phyloP scores from a whole-genome alignment of 1,140 invertebrate species.

The Chelonus insularis region DNA sequence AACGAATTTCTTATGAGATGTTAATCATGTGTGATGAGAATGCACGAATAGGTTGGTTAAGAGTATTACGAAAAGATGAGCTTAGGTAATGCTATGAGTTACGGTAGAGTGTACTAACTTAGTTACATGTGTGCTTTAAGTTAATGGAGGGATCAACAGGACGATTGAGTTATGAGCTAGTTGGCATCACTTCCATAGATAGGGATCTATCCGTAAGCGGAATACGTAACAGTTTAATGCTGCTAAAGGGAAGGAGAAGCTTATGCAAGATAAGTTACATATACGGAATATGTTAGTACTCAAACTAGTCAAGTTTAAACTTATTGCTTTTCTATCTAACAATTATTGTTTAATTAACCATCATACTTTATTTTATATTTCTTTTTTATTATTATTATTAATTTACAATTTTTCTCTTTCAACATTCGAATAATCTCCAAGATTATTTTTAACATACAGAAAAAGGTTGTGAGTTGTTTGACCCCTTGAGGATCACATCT shows the following conservation, averaged over 20 bases:
- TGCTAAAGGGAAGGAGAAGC: neutral
- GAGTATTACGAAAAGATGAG: neutral
- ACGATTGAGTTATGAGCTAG: slow-evolving; percentile 33
- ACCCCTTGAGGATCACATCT: too few relatives aligned
- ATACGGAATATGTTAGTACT: slow-evolving; percentile 24
- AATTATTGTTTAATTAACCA: too few relatives aligned
- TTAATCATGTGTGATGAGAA: neutral
- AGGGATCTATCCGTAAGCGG: slow-evolving; percentile 22
- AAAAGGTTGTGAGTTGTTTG: too few relatives aligned
- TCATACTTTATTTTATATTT: too few relatives aligned
- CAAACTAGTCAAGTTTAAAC: neutral
- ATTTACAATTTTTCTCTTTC: too few relatives aligned
- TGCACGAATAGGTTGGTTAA: neutral
- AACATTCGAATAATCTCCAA: too few relatives aligned
- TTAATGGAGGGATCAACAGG: slow-evolving; percentile 35
- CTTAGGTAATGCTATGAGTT: slow-evolving; percentile 28
- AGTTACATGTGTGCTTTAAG: slow-evolving; percentile 33
- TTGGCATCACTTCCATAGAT: slow-evolving; percentile 29
- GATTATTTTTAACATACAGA: too few relatives aligned
- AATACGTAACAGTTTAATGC: slow-evolving; percentile 25
- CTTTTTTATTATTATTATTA: neutral
- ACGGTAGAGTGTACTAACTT: slow-evolving; percentile 29
- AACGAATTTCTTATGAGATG: neutral
- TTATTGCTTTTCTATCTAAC: too few relatives aligned
- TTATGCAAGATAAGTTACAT: slow-evolving; percentile 6